Base-by-base conservation (phyloP, 2,888 invertebrate genomes). In the Salpingus planirostris region DNA sequence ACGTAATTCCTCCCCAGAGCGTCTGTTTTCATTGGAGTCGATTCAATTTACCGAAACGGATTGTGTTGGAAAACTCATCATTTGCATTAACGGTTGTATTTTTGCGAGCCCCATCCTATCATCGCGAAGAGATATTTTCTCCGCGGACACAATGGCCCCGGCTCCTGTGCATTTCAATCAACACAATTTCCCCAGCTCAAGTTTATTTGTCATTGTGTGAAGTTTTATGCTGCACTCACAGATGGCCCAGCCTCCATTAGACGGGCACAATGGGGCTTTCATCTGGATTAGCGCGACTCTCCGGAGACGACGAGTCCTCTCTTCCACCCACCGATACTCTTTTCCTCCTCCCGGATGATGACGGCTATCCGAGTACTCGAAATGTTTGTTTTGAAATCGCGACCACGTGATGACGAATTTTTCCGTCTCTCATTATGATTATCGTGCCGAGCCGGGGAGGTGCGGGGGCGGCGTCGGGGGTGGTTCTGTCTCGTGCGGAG, bases 141-240 rank as follows among this genome's bases (percentile, higher is more conserved):
- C 32, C 29, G 21, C 29, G 22, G 28, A 32, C 27, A 39, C 35
- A 36, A 36, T 21, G 21, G 21, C 14, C 15, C 14, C 13, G 5
- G 28, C 11, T 15, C 35, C 39, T 39, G 39, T 55, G 54, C 58
- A 59, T 60, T 60, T 59, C 57, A 60, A 60, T 60, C 60, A 58
- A 54, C 52, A 54, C 55, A 56, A 57, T 60, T 59, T 59, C 54
- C 50, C 54, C 46, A 50, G 31, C 52, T 50, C 50, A 51, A 31
- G 35, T 39, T 39, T 39, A 39, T 39, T 39, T 39, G 39, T 35
- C 44, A 42, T 46, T 50, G 50, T 48, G 41, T 31, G 27, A 43
- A 50, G 51, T 51, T 53, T 52, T 53, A 53, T 52, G 40, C 46
- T 46, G 48, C 44, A 49, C 49, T 49, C 51, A 47, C 48, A 47